phyloP scores from a whole-genome alignment of 2,888 invertebrate genomes.

The Pasiphila rectangulata region DNA sequence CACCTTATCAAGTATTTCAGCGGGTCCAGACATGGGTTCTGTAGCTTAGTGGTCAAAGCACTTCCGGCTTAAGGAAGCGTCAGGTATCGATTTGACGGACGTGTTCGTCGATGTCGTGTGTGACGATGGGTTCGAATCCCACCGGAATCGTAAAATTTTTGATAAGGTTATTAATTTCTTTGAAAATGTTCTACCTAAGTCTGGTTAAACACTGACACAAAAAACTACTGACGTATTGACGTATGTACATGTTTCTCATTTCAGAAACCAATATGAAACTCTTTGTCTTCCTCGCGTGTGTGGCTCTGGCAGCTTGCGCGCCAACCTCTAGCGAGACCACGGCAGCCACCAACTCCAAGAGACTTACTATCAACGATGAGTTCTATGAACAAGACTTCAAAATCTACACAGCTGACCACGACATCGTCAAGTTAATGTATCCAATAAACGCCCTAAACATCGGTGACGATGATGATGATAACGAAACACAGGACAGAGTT shows the following conservation, averaged over 20 bases:
- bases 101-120: too few relatives aligned
- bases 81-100: too few relatives aligned
- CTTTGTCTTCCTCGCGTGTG: constrained; percentile 11
- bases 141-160: too few relatives aligned
- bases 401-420: constrained; percentile 40
- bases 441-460: constrained; percentile 41
- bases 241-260: constrained; percentile 5
- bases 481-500: not conserved
- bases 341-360: not conserved
- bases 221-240: too few relatives aligned
- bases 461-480: constrained; percentile 17
- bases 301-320: constrained; percentile 25
- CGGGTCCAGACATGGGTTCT: too few relatives aligned
- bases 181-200: too few relatives aligned
- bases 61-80: too few relatives aligned
- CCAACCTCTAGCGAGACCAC: constrained; percentile 20
- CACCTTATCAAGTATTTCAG: too few relatives aligned
- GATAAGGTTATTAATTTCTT: too few relatives aligned
- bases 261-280: constrained; percentile 29
- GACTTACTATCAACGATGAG: constrained; percentile 1
- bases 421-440: constrained; percentile 42
- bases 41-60: too few relatives aligned
- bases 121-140: too few relatives aligned
- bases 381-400: constrained; percentile 23
- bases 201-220: too few relatives aligned